These are phyloP conservation scores for Eurois occulta DNA, from an alignment of 2,888 invertebrate species.

Conservation along the genomic window DNA sequence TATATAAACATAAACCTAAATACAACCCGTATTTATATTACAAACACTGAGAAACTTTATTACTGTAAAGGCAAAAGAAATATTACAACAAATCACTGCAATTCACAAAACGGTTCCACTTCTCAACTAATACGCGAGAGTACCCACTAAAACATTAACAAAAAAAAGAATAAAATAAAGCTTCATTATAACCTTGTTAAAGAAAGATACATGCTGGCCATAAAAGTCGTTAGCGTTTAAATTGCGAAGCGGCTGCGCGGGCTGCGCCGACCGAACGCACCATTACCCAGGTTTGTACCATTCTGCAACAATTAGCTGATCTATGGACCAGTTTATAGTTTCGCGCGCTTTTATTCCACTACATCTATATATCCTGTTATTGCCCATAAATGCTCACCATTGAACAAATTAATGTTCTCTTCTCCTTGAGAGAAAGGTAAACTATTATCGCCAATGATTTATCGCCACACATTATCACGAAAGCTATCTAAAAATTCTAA, in stretches of 20 bases:
- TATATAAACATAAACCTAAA: not conserved
- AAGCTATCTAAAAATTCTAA: slow-evolving; percentile 53
- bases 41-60: not conserved
- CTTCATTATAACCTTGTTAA: slow-evolving; percentile 71
- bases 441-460: slow-evolving; percentile 60
- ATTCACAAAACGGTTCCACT: slow-evolving; percentile 33
- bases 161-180: slow-evolving; percentile 62
- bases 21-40: not conserved
- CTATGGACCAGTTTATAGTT: slow-evolving; percentile 65
- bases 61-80: not conserved
- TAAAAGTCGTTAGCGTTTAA: slow-evolving; percentile 79
- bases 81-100: slow-evolving; percentile 15
- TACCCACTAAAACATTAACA: slow-evolving; percentile 24
- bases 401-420: slow-evolving; percentile 57
- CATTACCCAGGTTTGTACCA: slow-evolving; percentile 74
- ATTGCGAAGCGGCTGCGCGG: slow-evolving; percentile 73
- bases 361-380: slow-evolving; percentile 46
- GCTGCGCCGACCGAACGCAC: slow-evolving; percentile 71
- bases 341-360: slow-evolving; percentile 57
- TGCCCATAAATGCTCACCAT: slow-evolving; percentile 58
- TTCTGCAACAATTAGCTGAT: slow-evolving; percentile 74
- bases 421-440: slow-evolving; percentile 47
- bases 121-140: slow-evolving; percentile 37
- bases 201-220: slow-evolving; percentile 71
- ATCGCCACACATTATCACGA: slow-evolving; percentile 60